Conservation (phyloP, 2,888 invertebrate species). For the Arge pagana region DNA sequence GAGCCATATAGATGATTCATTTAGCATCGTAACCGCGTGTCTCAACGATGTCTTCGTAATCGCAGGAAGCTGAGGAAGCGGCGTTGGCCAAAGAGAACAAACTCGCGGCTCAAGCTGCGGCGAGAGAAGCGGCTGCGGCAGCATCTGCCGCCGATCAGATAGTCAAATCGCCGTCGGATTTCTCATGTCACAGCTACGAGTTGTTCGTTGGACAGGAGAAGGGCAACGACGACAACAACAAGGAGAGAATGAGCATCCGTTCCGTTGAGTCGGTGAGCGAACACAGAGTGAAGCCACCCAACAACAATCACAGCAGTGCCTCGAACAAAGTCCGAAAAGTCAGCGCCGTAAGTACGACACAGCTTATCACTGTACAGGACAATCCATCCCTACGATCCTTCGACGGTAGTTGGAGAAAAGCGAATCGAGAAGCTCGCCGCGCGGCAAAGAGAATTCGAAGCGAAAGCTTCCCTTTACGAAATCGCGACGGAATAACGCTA, state of each 20-base stretch:
- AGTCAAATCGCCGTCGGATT: conserved; percentile 89
- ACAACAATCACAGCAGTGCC: conserved; percentile 52
- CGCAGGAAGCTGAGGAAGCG: conserved; percentile 85
- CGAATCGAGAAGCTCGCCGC: no score
- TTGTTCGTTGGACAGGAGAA: conserved; percentile 88
- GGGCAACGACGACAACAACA: conserved; percentile 87
- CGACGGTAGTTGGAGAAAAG: no score
- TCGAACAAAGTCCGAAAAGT: conserved; percentile 64
- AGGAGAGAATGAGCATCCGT: conserved; percentile 89
- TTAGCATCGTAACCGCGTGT: not conserved
- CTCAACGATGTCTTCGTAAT: not conserved
- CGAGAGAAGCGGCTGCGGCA: conserved; percentile 62
- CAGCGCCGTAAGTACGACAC: conserved; percentile 80
- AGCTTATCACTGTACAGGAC: conserved; percentile 23
- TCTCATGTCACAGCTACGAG: conserved; percentile 91
- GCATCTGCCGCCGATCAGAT: conserved; percentile 65
- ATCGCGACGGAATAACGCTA: no score
- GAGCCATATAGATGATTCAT: conserved; percentile 46
- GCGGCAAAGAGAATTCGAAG: no score
- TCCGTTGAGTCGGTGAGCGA: conserved; percentile 90
- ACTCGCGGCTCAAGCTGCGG: conserved; percentile 66
- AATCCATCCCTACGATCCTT: not conserved
- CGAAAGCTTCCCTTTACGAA: no score
- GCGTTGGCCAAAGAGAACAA: conserved; percentile 73
- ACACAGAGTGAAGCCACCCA: conserved; percentile 61